Evolutionary conservation across 1,140 invertebrate genomes (phyloP).

Genomic region (Orchestia grillus): DNA sequence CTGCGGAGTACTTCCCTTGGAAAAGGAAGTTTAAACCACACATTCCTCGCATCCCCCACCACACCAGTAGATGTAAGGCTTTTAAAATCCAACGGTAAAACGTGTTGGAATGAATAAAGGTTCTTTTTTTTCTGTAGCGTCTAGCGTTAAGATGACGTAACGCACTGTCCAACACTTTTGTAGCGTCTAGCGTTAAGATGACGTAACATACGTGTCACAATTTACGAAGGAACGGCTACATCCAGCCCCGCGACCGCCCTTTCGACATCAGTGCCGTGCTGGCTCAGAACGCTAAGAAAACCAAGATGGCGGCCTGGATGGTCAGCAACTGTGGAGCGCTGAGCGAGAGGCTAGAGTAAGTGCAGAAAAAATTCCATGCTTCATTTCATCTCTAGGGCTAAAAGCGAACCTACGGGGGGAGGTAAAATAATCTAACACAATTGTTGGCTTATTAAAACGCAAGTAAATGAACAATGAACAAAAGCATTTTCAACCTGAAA

Average conservation of each 20-base stretch:
- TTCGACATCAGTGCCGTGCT: background rate
- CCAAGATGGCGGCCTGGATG: slow-evolving; percentile 46
- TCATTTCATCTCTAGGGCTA: background rate
- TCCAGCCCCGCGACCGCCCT: background rate
- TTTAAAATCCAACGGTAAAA: too few species aligned
- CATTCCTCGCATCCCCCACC: too few species aligned
- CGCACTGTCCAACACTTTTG: too few species aligned
- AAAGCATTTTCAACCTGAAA: too few species aligned
- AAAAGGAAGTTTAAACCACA: too few species aligned
- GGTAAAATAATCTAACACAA: too few species aligned
- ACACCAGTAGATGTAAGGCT: too few species aligned
- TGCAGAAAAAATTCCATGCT: background rate
- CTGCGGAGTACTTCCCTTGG: too few species aligned
- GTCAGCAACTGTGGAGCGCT: background rate
- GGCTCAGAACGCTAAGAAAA: background rate
- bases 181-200: background rate
- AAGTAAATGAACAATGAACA: too few species aligned
- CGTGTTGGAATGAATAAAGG: too few species aligned
- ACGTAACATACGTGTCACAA: background rate
- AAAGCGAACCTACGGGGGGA: too few species aligned
- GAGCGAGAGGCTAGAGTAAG: background rate
- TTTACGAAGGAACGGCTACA: background rate
- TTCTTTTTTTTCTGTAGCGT: background rate
- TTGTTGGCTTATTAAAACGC: too few species aligned
- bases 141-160: background rate